Evolutionary conservation across 2,797 vertebrate genomes (phyloP).

Genomic region (Cirrhinus mrigala): DNA sequence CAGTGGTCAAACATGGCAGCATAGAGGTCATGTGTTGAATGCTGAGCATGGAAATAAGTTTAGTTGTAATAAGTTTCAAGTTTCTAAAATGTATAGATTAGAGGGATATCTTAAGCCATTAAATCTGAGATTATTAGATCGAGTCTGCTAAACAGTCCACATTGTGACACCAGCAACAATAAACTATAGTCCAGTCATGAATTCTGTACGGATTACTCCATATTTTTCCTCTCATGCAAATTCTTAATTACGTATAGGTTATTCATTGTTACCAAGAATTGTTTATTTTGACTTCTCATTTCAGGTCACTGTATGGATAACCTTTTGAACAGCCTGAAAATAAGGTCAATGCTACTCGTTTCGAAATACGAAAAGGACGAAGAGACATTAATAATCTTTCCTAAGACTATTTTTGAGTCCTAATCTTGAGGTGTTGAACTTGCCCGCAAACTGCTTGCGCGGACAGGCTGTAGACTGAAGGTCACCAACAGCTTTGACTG

Average conservation of each 20-base stretch:
- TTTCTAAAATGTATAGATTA: neutral
- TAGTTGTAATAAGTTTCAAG: too few relatives aligned
- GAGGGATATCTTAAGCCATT: too few relatives aligned
- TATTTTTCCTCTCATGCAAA: neutral
- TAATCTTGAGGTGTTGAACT: neutral
- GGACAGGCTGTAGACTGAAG: conserved; percentile 9
- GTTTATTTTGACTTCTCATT: neutral
- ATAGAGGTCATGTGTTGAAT: neutral
- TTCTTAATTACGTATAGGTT: neutral
- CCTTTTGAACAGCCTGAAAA: neutral
- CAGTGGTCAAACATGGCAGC: conserved; percentile 18
- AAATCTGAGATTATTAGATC: neutral
- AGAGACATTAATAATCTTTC: neutral
- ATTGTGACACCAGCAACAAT: neutral
- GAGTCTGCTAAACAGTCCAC: neutral
- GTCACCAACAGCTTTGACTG: conserved; percentile 12
- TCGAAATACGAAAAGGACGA: neutral
- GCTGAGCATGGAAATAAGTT: too few relatives aligned
- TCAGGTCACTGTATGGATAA: neutral
- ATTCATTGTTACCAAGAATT: neutral
- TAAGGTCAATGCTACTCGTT: rapidly evolving
- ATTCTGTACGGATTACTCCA: too few relatives aligned
- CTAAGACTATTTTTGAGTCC: neutral
- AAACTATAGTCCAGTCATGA: neutral
- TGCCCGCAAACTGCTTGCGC: neutral